These are phyloP conservation scores for Abrostola tripartita DNA, from an alignment of 2,888 invertebrate genomes.

Conservation along the genomic window DNA sequence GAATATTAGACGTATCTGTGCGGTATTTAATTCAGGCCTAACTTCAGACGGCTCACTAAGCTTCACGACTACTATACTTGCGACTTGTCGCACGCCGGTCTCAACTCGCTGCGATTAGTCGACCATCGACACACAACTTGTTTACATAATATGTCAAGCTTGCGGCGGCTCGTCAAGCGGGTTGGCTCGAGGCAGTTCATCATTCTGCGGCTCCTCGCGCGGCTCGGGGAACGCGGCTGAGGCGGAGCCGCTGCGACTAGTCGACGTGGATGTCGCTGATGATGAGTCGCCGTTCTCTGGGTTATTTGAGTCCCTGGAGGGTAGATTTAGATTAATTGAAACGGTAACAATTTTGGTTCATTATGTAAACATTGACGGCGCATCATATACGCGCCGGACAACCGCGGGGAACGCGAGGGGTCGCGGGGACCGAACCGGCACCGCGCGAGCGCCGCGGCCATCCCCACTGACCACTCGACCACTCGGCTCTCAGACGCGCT, in stretches of 20 bases:
- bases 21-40: no score
- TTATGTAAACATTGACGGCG: no score
- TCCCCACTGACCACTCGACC: no score
- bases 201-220: conserved; percentile 47
- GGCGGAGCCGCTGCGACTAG: conserved; percentile 64
- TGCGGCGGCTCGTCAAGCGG: conserved; percentile 85
- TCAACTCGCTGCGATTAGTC: background rate
- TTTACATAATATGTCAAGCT: conserved; percentile 71
- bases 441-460: no score
- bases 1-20: no score
- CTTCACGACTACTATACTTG: conserved; percentile 1
- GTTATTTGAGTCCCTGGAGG: conserved; percentile 65
- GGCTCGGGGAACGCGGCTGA: conserved; percentile 45
- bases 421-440: no score
- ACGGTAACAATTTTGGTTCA: background rate
- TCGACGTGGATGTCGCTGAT: conserved; percentile 63
- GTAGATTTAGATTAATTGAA: background rate
- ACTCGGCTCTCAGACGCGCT: no score
- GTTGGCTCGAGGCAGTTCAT: conserved; percentile 79
- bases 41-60: background rate
- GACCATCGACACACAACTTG: background rate
- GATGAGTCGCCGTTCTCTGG: conserved; percentile 67
- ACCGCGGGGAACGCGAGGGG: no score
- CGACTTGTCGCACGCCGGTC: conserved; percentile 10
- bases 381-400: no score